These are phyloP conservation scores for Holothuria glaberrima DNA, from an alignment of 35 echinoderm and acorn worm genomes.

Conservation along the genomic window DNA sequence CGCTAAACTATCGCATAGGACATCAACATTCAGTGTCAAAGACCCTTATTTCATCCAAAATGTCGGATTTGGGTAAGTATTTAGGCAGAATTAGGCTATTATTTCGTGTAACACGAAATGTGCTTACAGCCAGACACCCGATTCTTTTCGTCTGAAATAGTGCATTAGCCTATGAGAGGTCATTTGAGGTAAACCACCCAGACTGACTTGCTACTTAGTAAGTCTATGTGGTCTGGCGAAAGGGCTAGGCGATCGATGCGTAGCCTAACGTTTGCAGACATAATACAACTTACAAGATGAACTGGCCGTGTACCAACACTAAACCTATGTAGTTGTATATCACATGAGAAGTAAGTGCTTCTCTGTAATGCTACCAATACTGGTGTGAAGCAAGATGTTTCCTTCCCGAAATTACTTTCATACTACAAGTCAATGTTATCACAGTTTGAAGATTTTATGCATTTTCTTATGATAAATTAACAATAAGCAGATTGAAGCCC, in stretches of 20 bases:
- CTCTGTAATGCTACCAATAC: no score
- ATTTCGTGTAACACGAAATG: background rate
- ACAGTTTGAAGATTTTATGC: no score
- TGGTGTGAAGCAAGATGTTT: no score
- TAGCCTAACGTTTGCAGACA: constrained; percentile 6
- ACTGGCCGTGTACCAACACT: no score
- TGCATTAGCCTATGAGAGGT: constrained; percentile 59
- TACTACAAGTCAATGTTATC: no score
- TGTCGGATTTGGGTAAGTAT: constrained; percentile 58
- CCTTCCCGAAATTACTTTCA: no score
- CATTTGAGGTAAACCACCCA: constrained; percentile 61
- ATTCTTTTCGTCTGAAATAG: background rate
- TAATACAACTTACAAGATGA: no score
- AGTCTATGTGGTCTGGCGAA: constrained; percentile 45
- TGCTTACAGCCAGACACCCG: background rate
- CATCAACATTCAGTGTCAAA: background rate
- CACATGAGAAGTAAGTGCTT: no score
- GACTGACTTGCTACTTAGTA: background rate
- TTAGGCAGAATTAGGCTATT: background rate
- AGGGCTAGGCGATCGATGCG: constrained; percentile 9
- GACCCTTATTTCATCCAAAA: background rate
- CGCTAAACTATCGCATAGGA: background rate
- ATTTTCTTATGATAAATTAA: no score
- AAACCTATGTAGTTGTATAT: no score
- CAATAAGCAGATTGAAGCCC: no score